A percentile compares a stretch with the other conserved stretches of the same genome.
Conservation (phyloP, 1,140 invertebrate genomes). For the Aphaenogaster floridana region DNA sequence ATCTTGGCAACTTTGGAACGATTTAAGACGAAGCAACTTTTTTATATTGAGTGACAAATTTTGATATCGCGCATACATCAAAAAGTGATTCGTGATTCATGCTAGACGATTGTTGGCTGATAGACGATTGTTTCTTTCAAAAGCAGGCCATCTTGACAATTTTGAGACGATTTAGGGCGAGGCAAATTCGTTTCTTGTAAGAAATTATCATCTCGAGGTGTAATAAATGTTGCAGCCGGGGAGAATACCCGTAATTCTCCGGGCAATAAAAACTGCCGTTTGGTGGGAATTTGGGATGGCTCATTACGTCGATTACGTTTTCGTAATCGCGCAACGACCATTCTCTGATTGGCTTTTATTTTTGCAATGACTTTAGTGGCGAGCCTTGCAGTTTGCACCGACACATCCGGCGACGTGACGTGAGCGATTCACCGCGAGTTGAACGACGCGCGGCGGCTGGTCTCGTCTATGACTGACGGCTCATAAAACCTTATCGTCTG, state of each 20-base stretch:
- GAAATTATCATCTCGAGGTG: slow-evolving; percentile 11
- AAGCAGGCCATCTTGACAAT: background rate
- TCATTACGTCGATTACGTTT: background rate
- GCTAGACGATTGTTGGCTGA: too few relatives aligned
- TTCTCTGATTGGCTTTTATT: slow-evolving; percentile 9
- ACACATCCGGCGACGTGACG: slow-evolving; percentile 30
- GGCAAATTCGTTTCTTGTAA: background rate
- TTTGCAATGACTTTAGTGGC: slow-evolving; percentile 15
- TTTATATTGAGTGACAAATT: background rate
- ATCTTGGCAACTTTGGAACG: background rate
- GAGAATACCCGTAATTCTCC: slow-evolving; percentile 49
- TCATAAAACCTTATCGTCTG: slow-evolving; percentile 83
- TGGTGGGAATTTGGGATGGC: slow-evolving; percentile 14
- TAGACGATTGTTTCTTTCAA: background rate
- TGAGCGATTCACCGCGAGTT: background rate
- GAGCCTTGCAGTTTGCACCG: slow-evolving; percentile 53
- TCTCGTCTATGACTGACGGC: slow-evolving; percentile 80
- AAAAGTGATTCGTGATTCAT: background rate
- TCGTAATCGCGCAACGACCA: background rate
- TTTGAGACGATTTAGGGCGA: slow-evolving; percentile 1
- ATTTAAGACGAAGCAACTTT: background rate
- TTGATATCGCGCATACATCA: background rate
- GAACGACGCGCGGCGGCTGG: slow-evolving; percentile 55
- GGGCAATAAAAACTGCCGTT: slow-evolving; percentile 66
- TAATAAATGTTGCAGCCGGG: slow-evolving; percentile 27